phyloP scores from a whole-genome alignment of 1,140 invertebrate species.

The Pissodes strobi region DNA sequence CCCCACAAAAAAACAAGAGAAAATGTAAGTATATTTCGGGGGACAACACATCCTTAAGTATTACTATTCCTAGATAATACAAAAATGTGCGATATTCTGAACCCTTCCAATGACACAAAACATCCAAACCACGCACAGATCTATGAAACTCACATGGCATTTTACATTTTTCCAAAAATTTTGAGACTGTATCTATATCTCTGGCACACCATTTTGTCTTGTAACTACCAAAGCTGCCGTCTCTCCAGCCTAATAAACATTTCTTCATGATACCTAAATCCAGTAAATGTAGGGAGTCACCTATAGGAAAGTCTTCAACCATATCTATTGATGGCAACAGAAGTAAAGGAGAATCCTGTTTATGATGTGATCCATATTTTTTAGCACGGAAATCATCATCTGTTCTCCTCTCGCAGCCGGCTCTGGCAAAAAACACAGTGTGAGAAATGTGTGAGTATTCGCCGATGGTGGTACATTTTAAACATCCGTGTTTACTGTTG shows the following conservation, averaged over 20 bases:
- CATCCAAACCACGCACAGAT: constrained; percentile 36
- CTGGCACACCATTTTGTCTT: constrained; percentile 26
- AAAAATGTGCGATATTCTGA: constrained; percentile 41
- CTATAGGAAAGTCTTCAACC: constrained; percentile 39
- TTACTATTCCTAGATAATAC: constrained; percentile 38
- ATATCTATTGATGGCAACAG: constrained; percentile 38
- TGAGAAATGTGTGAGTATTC: constrained; percentile 42
- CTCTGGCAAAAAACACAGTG: constrained; percentile 39
- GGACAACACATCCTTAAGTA: constrained; percentile 38
- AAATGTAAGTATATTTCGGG: constrained; percentile 35
- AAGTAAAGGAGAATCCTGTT: constrained; percentile 32
- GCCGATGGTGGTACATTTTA: constrained; percentile 38
- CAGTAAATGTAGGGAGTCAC: constrained; percentile 40
- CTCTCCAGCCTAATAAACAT: constrained; percentile 35
- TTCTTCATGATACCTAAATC: constrained; percentile 43
- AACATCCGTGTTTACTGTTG: constrained; percentile 38
- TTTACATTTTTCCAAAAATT: constrained; percentile 29
- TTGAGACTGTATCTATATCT: constrained; percentile 24
- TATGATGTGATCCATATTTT: constrained; percentile 39
- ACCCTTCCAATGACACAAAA: constrained; percentile 40
- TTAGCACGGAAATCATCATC: constrained; percentile 38
- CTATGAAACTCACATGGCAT: constrained; percentile 43
- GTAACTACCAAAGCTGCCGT: constrained; percentile 37
- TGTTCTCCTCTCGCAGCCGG: constrained; percentile 33
- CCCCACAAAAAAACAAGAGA: constrained; percentile 30